phyloP scores from a whole-genome alignment of 2,113 vertebrate genomes.

The Columba janthina region DNA sequence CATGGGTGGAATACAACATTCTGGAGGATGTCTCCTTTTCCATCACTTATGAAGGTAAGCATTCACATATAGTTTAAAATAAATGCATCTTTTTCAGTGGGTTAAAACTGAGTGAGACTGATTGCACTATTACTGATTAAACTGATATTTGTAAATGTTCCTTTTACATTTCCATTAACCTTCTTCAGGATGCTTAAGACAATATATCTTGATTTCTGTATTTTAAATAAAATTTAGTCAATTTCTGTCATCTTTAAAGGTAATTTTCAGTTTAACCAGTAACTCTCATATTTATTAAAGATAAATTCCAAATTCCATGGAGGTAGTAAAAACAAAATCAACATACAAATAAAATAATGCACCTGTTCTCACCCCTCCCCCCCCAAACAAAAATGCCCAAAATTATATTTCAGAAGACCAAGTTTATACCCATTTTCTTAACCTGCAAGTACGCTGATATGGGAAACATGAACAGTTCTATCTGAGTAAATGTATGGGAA shows the following conservation, averaged over 20 bases:
- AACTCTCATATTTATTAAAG: neutral
- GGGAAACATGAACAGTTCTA: neutral
- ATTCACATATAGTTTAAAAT: neutral
- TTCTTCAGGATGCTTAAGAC: neutral
- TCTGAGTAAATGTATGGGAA: neutral
- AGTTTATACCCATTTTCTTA: neutral
- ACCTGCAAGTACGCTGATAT: neutral
- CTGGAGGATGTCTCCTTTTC: neutral
- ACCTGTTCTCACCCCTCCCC: too few relatives aligned
- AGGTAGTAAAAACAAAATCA: rapidly evolving
- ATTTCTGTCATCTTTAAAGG: neutral
- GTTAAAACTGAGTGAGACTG: neutral
- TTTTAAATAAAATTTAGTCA: neutral
- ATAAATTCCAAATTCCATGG: neutral
- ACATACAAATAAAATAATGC: too few relatives aligned
- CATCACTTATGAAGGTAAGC: neutral
- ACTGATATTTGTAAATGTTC: neutral
- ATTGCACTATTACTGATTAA: neutral
- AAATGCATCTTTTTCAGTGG: neutral
- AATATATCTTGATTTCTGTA: neutral
- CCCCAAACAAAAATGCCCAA: neutral
- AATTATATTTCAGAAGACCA: neutral
- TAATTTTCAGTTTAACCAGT: neutral
- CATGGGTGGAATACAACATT: neutral
- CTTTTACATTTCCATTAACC: neutral